Evolutionary conservation across 2,113 vertebrate species (phyloP).

Genomic region (Zapus hudsonius): DNA sequence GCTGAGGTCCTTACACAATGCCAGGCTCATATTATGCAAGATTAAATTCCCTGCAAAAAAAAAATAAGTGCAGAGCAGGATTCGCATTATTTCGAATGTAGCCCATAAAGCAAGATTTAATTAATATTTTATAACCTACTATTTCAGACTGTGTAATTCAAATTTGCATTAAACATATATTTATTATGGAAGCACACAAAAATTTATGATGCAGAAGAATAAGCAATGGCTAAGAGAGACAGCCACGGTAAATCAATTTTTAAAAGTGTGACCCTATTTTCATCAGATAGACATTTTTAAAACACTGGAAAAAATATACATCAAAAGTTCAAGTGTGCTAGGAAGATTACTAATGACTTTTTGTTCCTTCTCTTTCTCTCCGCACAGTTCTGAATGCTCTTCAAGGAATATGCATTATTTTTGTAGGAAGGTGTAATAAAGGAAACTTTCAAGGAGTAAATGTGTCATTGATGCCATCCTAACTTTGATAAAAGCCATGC

Average conservation of each 20-base stretch:
- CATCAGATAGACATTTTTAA: slow-evolving; percentile 48
- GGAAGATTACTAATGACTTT: slow-evolving; percentile 21
- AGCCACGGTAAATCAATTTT: slow-evolving; percentile 33
- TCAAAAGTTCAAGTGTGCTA: slow-evolving; percentile 20
- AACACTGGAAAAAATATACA: slow-evolving; percentile 24
- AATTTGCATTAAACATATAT: slow-evolving; percentile 68
- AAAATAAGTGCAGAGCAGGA: slow-evolving; percentile 29
- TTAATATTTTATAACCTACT: slow-evolving; percentile 72
- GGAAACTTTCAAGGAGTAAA: slow-evolving; percentile 34
- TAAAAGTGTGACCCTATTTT: slow-evolving; percentile 40
- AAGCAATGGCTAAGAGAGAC: slow-evolving; percentile 44
- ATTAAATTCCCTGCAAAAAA: slow-evolving; percentile 38
- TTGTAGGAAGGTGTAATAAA: slow-evolving; percentile 44
- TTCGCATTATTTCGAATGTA: slow-evolving; percentile 53
- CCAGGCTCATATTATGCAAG: slow-evolving; percentile 22
- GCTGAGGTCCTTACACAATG: neutral
- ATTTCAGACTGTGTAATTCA: slow-evolving; percentile 60
- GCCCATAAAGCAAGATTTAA: slow-evolving; percentile 59
- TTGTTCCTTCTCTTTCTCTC: neutral
- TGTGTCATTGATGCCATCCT: neutral
- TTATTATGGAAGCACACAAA: slow-evolving; percentile 49
- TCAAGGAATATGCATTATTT: neutral
- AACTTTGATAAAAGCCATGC: slow-evolving; percentile 21
- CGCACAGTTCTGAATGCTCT: slow-evolving; percentile 6
- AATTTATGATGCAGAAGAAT: slow-evolving; percentile 46